phyloP scores from a whole-genome alignment of 1,140 invertebrate genomes.

The Drosophila saltans region DNA sequence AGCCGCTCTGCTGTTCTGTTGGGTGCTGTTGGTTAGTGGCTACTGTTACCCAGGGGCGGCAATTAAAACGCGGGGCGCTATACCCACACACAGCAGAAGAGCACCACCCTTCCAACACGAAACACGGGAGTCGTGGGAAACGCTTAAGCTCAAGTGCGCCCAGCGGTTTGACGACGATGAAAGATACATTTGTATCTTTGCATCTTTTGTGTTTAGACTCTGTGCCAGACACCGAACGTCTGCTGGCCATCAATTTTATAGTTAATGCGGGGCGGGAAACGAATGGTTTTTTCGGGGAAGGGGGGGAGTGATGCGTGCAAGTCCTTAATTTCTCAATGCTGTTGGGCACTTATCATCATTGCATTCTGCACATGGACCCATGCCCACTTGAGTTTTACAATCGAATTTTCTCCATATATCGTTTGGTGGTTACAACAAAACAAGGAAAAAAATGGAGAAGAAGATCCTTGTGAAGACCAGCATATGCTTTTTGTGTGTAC shows the following conservation, averaged over 20 bases:
- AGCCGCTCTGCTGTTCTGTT: constrained; percentile 34
- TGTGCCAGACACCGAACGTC: constrained; percentile 73
- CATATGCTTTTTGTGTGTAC: constrained; percentile 61
- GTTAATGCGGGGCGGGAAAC: constrained; percentile 40
- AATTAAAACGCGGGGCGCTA: constrained; percentile 72
- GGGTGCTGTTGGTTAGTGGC: neutral
- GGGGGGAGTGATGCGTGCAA: constrained; percentile 53
- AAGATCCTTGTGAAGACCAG: constrained; percentile 70
- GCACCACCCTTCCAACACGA: constrained; percentile 65
- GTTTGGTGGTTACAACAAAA: constrained; percentile 6
- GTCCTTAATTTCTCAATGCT: constrained; percentile 77
- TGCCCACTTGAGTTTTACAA: constrained; percentile 72
- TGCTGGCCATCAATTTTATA: constrained; percentile 74
- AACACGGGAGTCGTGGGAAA: constrained; percentile 64
- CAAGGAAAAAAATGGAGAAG: constrained; percentile 16
- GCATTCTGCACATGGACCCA: constrained; percentile 19
- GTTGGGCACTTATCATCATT: constrained; percentile 61
- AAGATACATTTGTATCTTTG: constrained; percentile 71
- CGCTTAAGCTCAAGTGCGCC: constrained; percentile 51
- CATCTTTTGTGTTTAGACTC: constrained; percentile 20
- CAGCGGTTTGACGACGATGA: constrained; percentile 66
- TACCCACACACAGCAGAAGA: constrained; percentile 6
- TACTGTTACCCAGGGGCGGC: constrained; percentile 55
- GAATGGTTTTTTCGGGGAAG: neutral
- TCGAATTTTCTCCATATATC: constrained; percentile 46